Conservation (phyloP, 2,797 vertebrate genomes). For the Brachyrhaphis roseni region DNA sequence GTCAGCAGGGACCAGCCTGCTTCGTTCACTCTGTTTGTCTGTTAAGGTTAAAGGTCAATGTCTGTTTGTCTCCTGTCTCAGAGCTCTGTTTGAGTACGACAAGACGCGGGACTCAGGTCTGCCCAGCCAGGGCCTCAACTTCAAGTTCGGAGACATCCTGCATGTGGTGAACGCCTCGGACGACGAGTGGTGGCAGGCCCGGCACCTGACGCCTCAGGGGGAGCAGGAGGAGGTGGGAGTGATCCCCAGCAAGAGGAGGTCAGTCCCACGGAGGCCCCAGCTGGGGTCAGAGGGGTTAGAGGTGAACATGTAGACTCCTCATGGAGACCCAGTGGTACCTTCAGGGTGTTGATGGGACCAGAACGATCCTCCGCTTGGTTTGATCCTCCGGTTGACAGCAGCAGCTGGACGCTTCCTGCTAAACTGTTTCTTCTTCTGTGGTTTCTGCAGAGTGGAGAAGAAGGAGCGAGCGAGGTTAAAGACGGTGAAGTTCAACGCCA, state of each 20-base stretch:
- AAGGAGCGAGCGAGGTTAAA: slow-evolving; percentile 97
- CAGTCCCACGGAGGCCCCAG: slow-evolving; percentile 1
- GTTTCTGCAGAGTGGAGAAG: slow-evolving; percentile 89
- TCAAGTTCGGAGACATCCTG: slow-evolving; percentile 94
- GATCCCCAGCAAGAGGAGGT: slow-evolving; percentile 98
- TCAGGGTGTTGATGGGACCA: not conserved
- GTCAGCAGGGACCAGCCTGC: accelerated
- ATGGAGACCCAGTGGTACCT: not conserved
- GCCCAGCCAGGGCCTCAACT: slow-evolving; percentile 95
- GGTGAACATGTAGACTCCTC: too few species aligned
- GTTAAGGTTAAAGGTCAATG: too few species aligned
- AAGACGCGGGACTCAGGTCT: slow-evolving; percentile 95
- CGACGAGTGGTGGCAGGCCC: slow-evolving; percentile 98
- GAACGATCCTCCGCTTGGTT: not conserved
- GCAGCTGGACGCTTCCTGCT: not conserved
- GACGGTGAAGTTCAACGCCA: slow-evolving; percentile 98
- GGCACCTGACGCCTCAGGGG: slow-evolving; percentile 89
- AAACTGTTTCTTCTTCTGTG: slow-evolving; percentile 26
- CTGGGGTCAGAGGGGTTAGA: too few species aligned
- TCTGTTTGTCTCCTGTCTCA: slow-evolving; percentile 42
- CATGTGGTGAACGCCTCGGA: slow-evolving; percentile 98
- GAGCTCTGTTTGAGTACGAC: slow-evolving; percentile 97
- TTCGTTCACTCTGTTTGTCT: not conserved
- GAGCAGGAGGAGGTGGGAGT: slow-evolving; percentile 96
- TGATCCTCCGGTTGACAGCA: not conserved